Base-by-base conservation (phyloP, 2,113 vertebrate species). In the Nicator chloris region DNA sequence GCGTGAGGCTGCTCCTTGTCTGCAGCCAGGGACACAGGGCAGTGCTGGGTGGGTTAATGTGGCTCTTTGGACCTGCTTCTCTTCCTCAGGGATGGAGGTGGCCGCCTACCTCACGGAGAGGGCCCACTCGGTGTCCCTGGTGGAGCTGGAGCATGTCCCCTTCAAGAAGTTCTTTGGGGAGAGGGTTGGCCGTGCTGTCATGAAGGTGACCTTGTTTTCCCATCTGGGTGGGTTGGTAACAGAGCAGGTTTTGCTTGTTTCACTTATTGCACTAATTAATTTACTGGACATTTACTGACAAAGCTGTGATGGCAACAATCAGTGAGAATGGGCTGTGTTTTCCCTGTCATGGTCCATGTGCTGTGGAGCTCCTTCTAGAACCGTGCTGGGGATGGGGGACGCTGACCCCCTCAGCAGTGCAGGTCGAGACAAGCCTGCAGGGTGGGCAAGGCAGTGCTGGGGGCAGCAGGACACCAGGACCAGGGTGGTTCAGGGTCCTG, bases 121-220 rank as follows among this genome's bases (percentile, higher is more conserved):
- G 93, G 99, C 99, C 50, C 99, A 99, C 92, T 99, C 99, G 0
- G 99, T 99, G 92, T 99, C 99, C 2, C 88, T 99, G 97, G 99
- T 99, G 42, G 99, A 99, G 88, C 97, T 99, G 56, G 99, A 99
- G 85, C 97, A 99, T 15, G 97, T 99, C 0, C 99, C 99, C 13
- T 99, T 99, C 97, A 98, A 98, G 97, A 98, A 98, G 94, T 98
- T 98, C 95, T 98, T 99, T 23, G 99, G 99, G 68, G 99, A 99
- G 94, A 99, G 98, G 73, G 98, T 99, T 54, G 99, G 99, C 73
- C 99, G 98, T 45, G 98, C 98, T 56, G 98, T 99, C 85, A 99
- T 99, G 99, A 99, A 99, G 98, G 99, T 99, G 97, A 97, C 21
- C 50, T 88, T 4, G 2, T 35, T 82, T 86, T 92, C 47, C 30